phyloP scores from a whole-genome alignment of 1,140 invertebrate genomes.

The Temnothorax nylanderi region DNA sequence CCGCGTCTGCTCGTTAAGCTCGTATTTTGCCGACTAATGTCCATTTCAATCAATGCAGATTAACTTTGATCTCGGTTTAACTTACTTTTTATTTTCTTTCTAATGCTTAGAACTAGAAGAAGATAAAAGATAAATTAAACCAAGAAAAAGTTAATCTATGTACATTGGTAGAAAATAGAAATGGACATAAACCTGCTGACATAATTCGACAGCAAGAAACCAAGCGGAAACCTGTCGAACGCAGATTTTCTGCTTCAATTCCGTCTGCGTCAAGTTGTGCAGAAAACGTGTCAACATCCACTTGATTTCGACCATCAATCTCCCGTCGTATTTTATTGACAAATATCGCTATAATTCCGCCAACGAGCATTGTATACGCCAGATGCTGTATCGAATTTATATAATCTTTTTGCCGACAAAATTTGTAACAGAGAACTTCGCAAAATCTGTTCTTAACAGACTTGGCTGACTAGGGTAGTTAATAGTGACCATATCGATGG shows the following conservation, averaged over 20 bases:
- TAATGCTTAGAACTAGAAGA: no score
- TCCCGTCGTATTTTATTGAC: neutral
- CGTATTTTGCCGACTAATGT: neutral
- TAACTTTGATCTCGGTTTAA: no score
- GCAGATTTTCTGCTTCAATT: neutral
- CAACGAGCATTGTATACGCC: neutral
- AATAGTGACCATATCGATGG: slow-evolving; percentile 47
- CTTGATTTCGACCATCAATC: neutral
- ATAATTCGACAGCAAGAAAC: neutral
- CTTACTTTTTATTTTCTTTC: no score
- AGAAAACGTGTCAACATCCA: neutral
- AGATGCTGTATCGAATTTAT: neutral
- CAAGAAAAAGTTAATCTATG: no score
- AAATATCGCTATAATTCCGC: neutral
- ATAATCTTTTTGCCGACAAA: neutral
- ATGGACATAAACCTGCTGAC: neutral
- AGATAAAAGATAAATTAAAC: no score
- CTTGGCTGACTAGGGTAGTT: neutral
- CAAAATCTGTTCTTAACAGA: neutral
- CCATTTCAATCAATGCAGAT: no score
- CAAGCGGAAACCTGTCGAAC: neutral
- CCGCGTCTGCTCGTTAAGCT: no score
- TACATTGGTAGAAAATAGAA: no score
- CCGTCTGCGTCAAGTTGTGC: neutral
- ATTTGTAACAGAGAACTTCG: neutral